Base-by-base conservation (phyloP, 2,888 invertebrate genomes). In the Coleophora flavipennella region DNA sequence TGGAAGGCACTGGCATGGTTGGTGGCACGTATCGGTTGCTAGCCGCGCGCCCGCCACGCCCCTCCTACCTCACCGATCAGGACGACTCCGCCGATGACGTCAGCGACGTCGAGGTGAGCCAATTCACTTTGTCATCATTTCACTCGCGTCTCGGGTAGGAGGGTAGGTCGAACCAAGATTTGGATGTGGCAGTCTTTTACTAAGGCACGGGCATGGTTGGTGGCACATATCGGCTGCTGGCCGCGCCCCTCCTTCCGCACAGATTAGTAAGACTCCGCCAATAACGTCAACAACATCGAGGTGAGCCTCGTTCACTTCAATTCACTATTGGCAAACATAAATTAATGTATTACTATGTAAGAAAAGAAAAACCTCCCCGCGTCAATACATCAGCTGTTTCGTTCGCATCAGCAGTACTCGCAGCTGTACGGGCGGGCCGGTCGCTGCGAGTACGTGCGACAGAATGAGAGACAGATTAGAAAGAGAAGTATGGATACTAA, bases 211-310 rank as follows among this genome's bases (percentile, higher is more conserved):
- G 81, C 29, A 69, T 79, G 75, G 78, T 77, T 27, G 80, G 80
- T 13, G 79, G 81, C 34, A 72, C 78, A 2, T 79, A 78, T 58
- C 64, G 84, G n/a, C 59, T 84, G 47, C 65, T 84, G n/a, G 76
- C 83, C 8, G 60, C 79, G 72, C 38, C 53, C 71, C 11, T 68
- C 67, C 3, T 75, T 74, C 51, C 57, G 70, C 42, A 61, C 68
- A 13, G n/a, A n/a, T n/a, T n/a, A n/a, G n/a, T 77, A 74, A 38
- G 74, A 77, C 34, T 71, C 72, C 8, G 62, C 58, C 7, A 77
- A 78, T 7, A 81, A 85, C 42, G 55, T 71, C 40, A 83, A 83
- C 44, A 85, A 85, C 51, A 66, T 85, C 40, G 85, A 85, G 72
- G 85, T 85, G 35, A 57, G 33, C n/a, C 13, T n/a, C 8, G 12